Base-by-base conservation (phyloP, 2,113 vertebrate species). In the Coreoperca whiteheadi region DNA sequence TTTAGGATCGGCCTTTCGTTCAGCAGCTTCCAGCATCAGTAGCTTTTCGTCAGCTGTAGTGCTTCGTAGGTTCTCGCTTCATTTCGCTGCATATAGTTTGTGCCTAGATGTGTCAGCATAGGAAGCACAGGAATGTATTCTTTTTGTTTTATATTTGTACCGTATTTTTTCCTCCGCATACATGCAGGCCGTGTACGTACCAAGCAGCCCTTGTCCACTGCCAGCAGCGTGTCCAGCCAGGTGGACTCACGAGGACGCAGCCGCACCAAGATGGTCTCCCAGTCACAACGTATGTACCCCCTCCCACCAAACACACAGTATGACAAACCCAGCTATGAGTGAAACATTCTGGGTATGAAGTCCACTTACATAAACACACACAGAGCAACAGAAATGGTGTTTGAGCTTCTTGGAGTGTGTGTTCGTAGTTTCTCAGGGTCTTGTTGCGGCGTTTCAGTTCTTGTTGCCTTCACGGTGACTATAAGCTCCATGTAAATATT, bases 191-290 rank as follows among this genome's bases (percentile, higher is more conserved):
- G 97, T 15, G 89, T 98, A 68, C 95, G 97, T 83, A 96, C 96
- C 81, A 99, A 98, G 87, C 95, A 96, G 85, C 87, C 92, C 1
- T 94, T 99, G 90, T 96, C 97, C 6, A 95, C 96, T 0, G 93
- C 96, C 76, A 77, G 95, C 86, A 94, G 94, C 23, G 76, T 94
- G 71, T 96, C 96, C 34, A 95, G 95, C 86, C 97, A 98, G 91
- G 94, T 96, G 15, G 98, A 99, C 92, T 97, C 97, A 20, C 94
- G 98, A 90, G 97, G 98, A 82, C 97, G 98, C 83, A 99, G 96
- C 84, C 96, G 97, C 91, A 97, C 96, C 81, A 99, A 99, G 95
- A 96, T 98, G 96, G 97, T 98, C 81, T 99, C 98, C 65, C 98
- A 99, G 87, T 99, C 98, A 7, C 98, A 99, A 95, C 98, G 98